These are phyloP conservation scores for Shinisaurus crocodilurus DNA, from an alignment of 2,113 vertebrate genomes.

Conservation along the genomic window DNA sequence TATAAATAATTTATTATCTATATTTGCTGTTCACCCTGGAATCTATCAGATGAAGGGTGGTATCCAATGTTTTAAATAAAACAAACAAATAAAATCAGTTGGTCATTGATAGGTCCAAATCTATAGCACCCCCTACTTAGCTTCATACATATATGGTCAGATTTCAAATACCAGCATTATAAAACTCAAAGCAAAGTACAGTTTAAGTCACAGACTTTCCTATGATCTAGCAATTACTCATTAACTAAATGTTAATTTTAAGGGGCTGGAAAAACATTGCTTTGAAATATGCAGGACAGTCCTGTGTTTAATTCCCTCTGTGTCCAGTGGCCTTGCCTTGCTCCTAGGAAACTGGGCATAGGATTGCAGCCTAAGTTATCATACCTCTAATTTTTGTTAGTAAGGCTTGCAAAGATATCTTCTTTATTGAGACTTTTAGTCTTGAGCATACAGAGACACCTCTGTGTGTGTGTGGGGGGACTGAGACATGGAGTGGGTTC, in stretches of 20 bases:
- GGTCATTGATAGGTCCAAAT: accelerated
- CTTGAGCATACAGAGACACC: no score
- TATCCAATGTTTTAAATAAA: no score
- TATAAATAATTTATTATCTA: no score
- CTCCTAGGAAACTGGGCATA: not conserved
- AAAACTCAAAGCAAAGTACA: not conserved
- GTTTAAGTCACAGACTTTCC: not conserved
- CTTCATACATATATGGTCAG: not conserved
- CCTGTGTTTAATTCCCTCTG: not conserved
- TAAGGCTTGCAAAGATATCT: not conserved
- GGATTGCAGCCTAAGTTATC: not conserved
- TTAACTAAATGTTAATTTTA: not conserved
- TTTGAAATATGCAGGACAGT: not conserved
- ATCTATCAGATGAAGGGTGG: no score
- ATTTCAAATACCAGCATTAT: not conserved
- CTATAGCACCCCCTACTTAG: accelerated
- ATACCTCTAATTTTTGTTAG: not conserved
- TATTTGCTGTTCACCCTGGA: no score
- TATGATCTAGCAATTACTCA: not conserved
- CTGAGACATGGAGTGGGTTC: no score
- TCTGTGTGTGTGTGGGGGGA: no score
- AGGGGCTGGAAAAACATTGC: not conserved
- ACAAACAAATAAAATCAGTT: no score
- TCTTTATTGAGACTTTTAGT: no score
- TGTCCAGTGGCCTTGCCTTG: no score